Conservation (phyloP, 2,888 invertebrate genomes). For the Acanthosoma haemorrhoidale region DNA sequence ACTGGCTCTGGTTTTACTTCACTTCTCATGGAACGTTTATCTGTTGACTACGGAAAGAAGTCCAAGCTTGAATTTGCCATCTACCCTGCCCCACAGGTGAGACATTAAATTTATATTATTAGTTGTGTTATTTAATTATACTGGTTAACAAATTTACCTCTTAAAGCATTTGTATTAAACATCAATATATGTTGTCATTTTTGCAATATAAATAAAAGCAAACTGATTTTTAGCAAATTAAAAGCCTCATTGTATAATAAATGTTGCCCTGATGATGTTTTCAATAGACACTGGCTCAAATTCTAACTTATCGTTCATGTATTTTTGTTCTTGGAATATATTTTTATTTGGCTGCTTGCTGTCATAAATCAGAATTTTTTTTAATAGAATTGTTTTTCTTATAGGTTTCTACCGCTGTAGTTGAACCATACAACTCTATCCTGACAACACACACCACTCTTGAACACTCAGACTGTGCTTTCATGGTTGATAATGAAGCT, state of each 20-base stretch:
- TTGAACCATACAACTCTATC: conserved; percentile 58
- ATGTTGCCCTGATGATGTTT: background rate
- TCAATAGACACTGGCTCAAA: background rate
- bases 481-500: conserved; percentile 54
- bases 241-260: too few species aligned
- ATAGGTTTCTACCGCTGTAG: conserved; percentile 45
- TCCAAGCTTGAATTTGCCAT: conserved; percentile 61
- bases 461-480: conserved; percentile 61
- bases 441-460: conserved; percentile 57
- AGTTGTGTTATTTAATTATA: too few species aligned
- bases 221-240: too few species aligned
- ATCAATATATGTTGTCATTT: too few species aligned
- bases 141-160: too few species aligned
- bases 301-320: background rate
- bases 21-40: conserved; percentile 59
- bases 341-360: background rate
- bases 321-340: background rate
- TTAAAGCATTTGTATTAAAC: too few species aligned
- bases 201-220: too few species aligned
- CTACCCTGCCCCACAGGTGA: conserved; percentile 58
- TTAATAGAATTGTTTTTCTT: background rate
- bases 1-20: conserved; percentile 63
- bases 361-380: background rate
- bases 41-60: conserved; percentile 63
- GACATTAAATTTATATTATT: background rate